A percentile compares a stretch with the other conserved stretches of the same genome.
Evolutionary conservation across 1,140 invertebrate species (phyloP).

Genomic region (Temnothorax curvispinosus): DNA sequence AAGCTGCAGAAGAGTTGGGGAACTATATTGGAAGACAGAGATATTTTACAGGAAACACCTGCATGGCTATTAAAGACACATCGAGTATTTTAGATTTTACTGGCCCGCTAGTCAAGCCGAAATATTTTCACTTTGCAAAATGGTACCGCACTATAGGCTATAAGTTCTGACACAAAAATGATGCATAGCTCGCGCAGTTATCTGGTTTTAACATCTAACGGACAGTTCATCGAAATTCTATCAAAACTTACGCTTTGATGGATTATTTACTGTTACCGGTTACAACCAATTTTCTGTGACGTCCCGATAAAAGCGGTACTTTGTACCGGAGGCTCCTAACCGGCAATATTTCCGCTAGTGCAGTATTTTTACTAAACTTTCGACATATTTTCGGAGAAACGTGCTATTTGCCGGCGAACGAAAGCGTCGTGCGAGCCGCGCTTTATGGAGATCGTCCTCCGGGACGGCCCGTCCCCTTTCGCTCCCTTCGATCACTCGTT

Average conservation of each 20-base stretch:
- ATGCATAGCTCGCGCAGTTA: neutral
- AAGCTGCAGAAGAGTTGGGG: neutral
- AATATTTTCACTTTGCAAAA: neutral
- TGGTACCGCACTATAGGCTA: neutral
- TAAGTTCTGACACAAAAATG: conserved; percentile 27
- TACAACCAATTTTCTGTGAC: neutral
- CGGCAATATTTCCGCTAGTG: neutral
- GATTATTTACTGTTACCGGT: neutral
- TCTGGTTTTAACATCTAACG: neutral
- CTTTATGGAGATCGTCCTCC: neutral
- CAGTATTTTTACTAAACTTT: neutral
- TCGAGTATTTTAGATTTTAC: neutral
- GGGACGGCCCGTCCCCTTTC: neutral
- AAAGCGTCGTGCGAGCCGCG: neutral
- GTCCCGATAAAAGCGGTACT: neutral
- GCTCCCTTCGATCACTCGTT: conserved; percentile 10
- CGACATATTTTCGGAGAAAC: neutral
- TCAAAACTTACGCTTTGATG: conserved; percentile 26
- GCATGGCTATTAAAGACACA: neutral
- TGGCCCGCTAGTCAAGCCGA: neutral
- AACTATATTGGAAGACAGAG: neutral
- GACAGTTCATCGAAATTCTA: conserved; percentile 15
- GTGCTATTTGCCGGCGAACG: neutral
- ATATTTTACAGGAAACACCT: neutral
- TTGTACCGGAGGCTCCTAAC: neutral